A percentile compares a stretch with the other conserved stretches of the same genome.
Conservation (phyloP, 2,888 invertebrate genomes). For the Cheilosia urbana region DNA sequence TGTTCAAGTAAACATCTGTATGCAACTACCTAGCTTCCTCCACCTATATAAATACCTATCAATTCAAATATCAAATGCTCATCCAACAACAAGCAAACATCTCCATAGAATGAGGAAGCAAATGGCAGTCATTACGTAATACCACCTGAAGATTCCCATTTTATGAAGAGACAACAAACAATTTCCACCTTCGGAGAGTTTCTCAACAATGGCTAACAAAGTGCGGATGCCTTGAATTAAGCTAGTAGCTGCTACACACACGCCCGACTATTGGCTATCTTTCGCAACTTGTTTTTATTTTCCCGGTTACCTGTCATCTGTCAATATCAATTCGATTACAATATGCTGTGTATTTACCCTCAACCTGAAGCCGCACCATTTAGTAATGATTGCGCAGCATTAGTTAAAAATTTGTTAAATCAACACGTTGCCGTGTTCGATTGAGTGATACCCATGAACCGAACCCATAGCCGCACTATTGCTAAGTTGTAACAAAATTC, state of each 20-base stretch:
- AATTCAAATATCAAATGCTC: constrained; percentile 1
- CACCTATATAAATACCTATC: background rate
- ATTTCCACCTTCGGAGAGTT: constrained; percentile 37
- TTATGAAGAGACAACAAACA: constrained; percentile 25
- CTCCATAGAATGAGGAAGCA: constrained; percentile 62
- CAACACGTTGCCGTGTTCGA: constrained; percentile 29
- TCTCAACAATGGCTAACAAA: constrained; percentile 38
- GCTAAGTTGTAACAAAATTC: constrained; percentile 16
- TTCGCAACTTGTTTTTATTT: constrained; percentile 44
- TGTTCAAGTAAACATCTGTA: background rate
- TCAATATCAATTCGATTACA: constrained; percentile 54
- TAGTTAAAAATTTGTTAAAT: constrained; percentile 47
- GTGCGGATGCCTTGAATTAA: constrained; percentile 50
- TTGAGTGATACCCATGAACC: background rate
- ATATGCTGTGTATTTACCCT: constrained; percentile 10
- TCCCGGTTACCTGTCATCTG: constrained; percentile 36
- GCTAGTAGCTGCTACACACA: constrained; percentile 12
- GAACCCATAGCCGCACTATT: background rate
- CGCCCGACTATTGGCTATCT: constrained; percentile 41
- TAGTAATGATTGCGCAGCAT: constrained; percentile 49
- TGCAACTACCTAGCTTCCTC: background rate
- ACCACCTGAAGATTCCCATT: constrained; percentile 52
- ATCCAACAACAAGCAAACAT: background rate
- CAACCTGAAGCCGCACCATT: background rate
- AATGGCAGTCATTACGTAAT: constrained; percentile 33